Conservation (phyloP, 2,888 invertebrate species). For the Hirtodrosophila histrioides region DNA sequence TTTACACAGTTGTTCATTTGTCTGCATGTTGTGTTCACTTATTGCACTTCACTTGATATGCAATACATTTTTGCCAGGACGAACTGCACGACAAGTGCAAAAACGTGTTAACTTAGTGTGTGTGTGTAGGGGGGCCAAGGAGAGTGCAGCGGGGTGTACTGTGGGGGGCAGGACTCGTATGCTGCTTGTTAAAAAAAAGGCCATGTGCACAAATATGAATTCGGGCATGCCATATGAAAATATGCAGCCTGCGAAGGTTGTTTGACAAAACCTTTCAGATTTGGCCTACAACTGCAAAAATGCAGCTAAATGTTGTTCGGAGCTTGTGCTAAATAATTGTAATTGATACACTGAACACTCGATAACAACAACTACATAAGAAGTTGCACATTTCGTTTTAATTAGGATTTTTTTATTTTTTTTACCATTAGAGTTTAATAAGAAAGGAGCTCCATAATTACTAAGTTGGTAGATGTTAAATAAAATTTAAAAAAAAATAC, state of each 20-base stretch:
- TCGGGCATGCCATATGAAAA: conserved; percentile 30
- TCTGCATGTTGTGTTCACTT: conserved; percentile 42
- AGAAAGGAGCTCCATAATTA: too few species aligned
- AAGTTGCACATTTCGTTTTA: too few species aligned
- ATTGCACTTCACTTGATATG: conserved; percentile 65
- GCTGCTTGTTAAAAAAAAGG: conserved; percentile 4
- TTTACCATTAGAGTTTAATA: too few species aligned
- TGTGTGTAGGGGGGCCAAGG: conserved; percentile 18
- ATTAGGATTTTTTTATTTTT: too few species aligned
- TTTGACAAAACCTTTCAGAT: conserved; percentile 15
- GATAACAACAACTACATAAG: too few species aligned
- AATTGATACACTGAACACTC: too few species aligned
- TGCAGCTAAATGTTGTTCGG: too few species aligned
- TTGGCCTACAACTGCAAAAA: not conserved
- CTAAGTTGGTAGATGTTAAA: too few species aligned
- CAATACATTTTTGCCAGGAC: conserved; percentile 51
- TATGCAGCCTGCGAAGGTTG: conserved; percentile 36
- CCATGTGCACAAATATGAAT: conserved; percentile 45
- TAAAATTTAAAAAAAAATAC: too few species aligned
- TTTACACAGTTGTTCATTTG: conserved; percentile 65
- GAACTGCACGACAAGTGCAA: conserved; percentile 63
- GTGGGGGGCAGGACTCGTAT: not conserved
- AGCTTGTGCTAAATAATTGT: too few species aligned
- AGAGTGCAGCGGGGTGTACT: not conserved
- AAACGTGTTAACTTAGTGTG: conserved; percentile 65